Evolutionary conservation across 2,113 vertebrate species (phyloP), one percentile per base, ranked within the genome.

Genomic region (Eublepharis macularius): DNA sequence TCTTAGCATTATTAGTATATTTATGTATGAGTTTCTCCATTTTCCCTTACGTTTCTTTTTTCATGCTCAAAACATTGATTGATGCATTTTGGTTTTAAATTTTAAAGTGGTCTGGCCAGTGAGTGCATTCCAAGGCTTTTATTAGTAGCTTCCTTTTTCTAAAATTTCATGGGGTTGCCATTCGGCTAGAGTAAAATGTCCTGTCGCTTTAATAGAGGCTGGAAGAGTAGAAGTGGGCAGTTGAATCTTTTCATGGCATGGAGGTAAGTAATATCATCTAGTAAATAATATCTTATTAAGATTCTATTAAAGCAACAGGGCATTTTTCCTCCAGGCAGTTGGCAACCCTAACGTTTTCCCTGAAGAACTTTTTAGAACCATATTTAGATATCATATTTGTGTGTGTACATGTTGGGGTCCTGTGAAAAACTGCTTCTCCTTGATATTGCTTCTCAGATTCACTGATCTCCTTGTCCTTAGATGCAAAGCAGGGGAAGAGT

Each of bases 401-500:
- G 13, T 41, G 3, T 21, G 74, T 29, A 29, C 60, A 7, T 1
- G 0, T 32, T 36, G 47, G 54, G 26, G 2, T 81, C 54, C 68
- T 88, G 24, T 54, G 7, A 49, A 87, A 65, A 84, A 34, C 32
- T 34, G 8, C 24, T 41, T 82, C 66, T 65, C 80, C 32, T 80
- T 68, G 26, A 26, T 0, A 0, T 60, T 79, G 32, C 36, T 14
- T 39, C 7, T 0, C 19, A 36, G 51, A 90, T 87, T 91, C 85
- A 83, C 47, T 49, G 68, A 78, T 75, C 4, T 65, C 7, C 1
- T 72, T 91, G 74, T 86, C 34, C 94, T 93, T 88, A 92, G 97
- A 97, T 86, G 84, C 96, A 88, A 96, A 95, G 75, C 96, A 95
- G 57, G 96, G 96, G 45, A 98, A 98, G 83, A 97, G 91, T 87